Evolutionary conservation across 2,888 invertebrate species (phyloP), one percentile per base, ranked within the genome.

Genomic region (Drosophila percnosoma): DNA sequence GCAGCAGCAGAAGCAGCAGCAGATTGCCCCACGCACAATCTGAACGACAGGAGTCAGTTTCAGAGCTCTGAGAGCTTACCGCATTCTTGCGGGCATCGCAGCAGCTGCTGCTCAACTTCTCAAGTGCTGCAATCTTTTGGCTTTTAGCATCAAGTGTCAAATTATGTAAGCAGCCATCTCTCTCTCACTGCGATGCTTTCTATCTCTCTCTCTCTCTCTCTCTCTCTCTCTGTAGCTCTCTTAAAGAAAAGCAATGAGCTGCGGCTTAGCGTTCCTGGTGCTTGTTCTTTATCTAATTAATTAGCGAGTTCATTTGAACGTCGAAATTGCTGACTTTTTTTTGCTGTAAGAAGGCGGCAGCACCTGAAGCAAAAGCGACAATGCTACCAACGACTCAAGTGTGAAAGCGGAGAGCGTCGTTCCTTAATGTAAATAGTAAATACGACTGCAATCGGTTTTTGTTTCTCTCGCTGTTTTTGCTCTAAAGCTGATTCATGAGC

Each of bases 81-180:
- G 59, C 81, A 75, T 70, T 78, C 63, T 74, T 81, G 68, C 60
- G 75, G 64, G 63, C 51, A 52, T 15, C 21, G 31, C 60, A 33
- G 40, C 68, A 27, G 51, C 42, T 21, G 49, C 53, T 54, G 36
- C 55, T 51, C 40, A 29, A 31, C 29, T 31, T 57, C 49, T 60
- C 68, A 73, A 79, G 77, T 80, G 67, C 34, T 70, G 77, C 79
- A 79, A 80, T 79, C 81, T 69, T 80, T 80, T 67, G 80, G 76
- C 63, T 70, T 70, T 60, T 64, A 40, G 62, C 62, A 68, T 53
- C 71, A 71, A 74, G 71, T 78, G 70, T 64, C 78, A 80, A 80
- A 77, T 73, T 77, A 77, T 67, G 53, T 40, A 52, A 73, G 40
- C 54, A 36, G 21, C 42, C 34, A 34, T 54, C 52, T 60, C 36